Evolutionary conservation across 2,113 vertebrate genomes (phyloP), one percentile per base, ranked within the genome.

Genomic region (Galeopterus variegatus): DNA sequence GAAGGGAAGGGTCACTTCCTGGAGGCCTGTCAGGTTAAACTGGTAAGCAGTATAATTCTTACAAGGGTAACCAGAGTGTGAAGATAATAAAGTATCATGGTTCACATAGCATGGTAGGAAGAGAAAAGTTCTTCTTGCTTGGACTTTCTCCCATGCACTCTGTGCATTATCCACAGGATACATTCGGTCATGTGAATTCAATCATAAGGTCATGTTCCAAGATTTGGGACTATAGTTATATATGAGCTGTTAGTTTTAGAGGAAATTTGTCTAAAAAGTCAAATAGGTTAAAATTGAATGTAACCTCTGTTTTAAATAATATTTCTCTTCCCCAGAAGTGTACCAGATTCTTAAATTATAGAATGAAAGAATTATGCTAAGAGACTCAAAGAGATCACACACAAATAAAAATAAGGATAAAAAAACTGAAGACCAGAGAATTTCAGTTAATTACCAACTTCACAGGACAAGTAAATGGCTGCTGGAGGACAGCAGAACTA

Each of bases 41-140:
- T 88, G 85, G 84, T 96, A 88, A 21, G 60, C 72, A 70, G 15
- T 94, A 62, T 90, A 31, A 69, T 91, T 96, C 95, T 95, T 62
- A 84, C 28, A 73, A 96, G 52, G 50, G 88, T 88, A 92, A 69
- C 45, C 28, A 76, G 75, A 93, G 75, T 82, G 62, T 67, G 31
- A 94, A 96, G 64, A 36, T 90, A 92, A 88, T 31, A 33, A 92
- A 84, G 65, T 77, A 83, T 41, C 83, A 14, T 24, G 28, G 58
- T 26, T 94, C 60, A 31, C 13, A 3, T 26, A 52, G 50, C 28
- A 36, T 12, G 33, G 54, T 6, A 21, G 60, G 41, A 48, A 88
- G 33, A 93, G 18, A 17, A 67, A 88, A 77, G 36, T 31, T 93
- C 45, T 56, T 72, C 60, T 79, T 60, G 11, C 58, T 93, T 54